These are phyloP conservation scores for Nudaria mundana DNA, from an alignment of 2,888 invertebrate species.

Conservation along the genomic window DNA sequence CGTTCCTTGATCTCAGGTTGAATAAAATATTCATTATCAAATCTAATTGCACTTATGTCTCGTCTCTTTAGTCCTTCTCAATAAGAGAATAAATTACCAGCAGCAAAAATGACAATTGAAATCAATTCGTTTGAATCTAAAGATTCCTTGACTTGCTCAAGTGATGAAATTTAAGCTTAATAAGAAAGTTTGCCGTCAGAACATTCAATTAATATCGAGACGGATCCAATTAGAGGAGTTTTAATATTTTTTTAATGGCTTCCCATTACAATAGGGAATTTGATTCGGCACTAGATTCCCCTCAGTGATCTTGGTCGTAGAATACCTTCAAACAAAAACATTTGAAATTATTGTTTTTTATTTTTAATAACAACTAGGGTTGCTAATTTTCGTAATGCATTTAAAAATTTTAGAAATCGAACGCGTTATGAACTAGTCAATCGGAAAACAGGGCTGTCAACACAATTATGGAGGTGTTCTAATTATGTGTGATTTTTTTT, in stretches of 20 bases:
- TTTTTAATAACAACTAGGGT: too few species aligned
- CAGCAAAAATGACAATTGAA: slow-evolving; percentile 29
- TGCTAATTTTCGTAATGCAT: too few species aligned
- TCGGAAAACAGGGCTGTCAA: slow-evolving; percentile 48
- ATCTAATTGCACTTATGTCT: slow-evolving; percentile 10
- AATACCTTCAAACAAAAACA: too few species aligned
- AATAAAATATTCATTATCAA: slow-evolving; percentile 12
- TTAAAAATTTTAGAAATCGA: too few species aligned
- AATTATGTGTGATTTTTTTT: background rate
- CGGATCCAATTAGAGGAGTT: slow-evolving; percentile 48
- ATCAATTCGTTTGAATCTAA: slow-evolving; percentile 38
- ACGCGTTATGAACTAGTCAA: slow-evolving; percentile 69
- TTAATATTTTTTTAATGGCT: slow-evolving; percentile 44
- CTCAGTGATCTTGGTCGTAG: too few species aligned
- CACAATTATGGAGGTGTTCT: background rate
- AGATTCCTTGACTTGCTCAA: slow-evolving; percentile 37
- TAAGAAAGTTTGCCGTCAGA: slow-evolving; percentile 48
- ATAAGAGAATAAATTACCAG: slow-evolving; percentile 17
- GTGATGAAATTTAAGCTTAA: slow-evolving; percentile 45
- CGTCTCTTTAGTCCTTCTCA: slow-evolving; percentile 20
- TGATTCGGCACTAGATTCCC: too few species aligned
- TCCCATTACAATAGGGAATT: slow-evolving; percentile 9
- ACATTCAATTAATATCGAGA: slow-evolving; percentile 63
- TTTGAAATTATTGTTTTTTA: too few species aligned
- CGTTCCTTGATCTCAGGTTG: slow-evolving; percentile 2